Percentiles rank a stretch among this genome's conserved stretches.
Conservation (phyloP, 2,888 invertebrate genomes). For the Oeneis ivallda region DNA sequence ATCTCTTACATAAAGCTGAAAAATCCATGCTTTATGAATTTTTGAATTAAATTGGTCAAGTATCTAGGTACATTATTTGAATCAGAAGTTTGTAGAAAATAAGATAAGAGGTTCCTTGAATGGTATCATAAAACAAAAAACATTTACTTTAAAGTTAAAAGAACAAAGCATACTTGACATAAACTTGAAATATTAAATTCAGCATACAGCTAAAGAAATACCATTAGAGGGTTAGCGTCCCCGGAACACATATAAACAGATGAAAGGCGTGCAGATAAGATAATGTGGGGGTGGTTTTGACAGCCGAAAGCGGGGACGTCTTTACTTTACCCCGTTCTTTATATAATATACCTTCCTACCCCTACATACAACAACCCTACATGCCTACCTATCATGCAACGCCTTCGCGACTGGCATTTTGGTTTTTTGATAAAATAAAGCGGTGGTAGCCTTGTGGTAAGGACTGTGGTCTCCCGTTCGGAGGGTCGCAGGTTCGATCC, state of each 20-base stretch:
- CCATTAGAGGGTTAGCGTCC: constrained; percentile 19
- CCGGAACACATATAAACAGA: constrained; percentile 26
- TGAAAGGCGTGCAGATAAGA: constrained; percentile 32
- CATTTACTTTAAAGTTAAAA: no score
- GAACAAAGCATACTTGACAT: no score
- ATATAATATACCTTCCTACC: constrained; percentile 4
- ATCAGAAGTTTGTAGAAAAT: not conserved
- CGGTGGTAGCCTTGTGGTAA: no score
- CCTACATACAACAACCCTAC: not conserved
- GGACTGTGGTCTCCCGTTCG: no score
- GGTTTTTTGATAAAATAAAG: no score
- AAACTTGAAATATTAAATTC: not conserved
- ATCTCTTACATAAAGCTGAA: no score
- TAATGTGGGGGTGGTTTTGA: constrained; percentile 22
- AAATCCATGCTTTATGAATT: no score
- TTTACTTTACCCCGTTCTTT: constrained; percentile 22
- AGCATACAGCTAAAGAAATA: constrained; percentile 2
- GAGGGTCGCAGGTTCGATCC: no score
- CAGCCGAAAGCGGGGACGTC: constrained; percentile 12
- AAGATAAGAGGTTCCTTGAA: no score
- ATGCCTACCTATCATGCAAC: not conserved
- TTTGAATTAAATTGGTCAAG: no score
- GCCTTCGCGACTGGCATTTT: not conserved
- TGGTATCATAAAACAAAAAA: no score
- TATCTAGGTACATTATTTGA: no score